Base-by-base conservation (phyloP, 2,797 vertebrate species). In the Intellagama lesueurii region DNA sequence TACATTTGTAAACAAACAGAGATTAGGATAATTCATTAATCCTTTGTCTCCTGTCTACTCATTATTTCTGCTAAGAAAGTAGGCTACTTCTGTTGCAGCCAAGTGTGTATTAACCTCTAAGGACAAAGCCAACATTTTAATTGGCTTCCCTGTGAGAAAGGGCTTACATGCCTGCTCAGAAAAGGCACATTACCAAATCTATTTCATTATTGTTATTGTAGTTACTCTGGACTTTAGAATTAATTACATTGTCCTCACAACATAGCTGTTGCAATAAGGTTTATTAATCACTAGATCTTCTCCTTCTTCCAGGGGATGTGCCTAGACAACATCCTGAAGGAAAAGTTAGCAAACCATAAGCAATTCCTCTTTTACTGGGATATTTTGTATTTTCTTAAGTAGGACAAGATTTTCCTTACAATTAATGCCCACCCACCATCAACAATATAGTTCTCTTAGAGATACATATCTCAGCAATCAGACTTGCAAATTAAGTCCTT, bases 11-110 rank as follows among this genome's bases (percentile, higher is more conserved):
- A 95, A 95, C 91, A 95, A 95, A 93, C 85, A 89, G 80, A 92
- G 89, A 94, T 94, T 93, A 96, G 92, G 90, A 92, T 90, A 94
- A 93, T 93, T 93, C 94, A 92, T 94, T 94, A 92, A 90, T 95
- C 91, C 82, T 95, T 95, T 87, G 84, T 94, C 91, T 94, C 68
- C 90, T 84, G 92, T 94, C 84, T 85, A 70, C 86, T 96, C 86
- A 79, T 95, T 95, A 93, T 92, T 95, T 96, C 85, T 89, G 14
- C 64, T 32, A 90, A 83, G 83, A 90, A 85, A 80, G 92, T 81
- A 92, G 92, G 88, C 64, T 88, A 70, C 78, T 89, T 95, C 92
- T 84, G 93, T 88, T 91, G 76, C 87, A 95, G 86, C 88, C 91
- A 94, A 44, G 40, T 83, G 90, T 0, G 30, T 44, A 83, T 89